Evolutionary conservation across 2,113 vertebrate species (phyloP).

Genomic region (Prionailurus viverrinus): DNA sequence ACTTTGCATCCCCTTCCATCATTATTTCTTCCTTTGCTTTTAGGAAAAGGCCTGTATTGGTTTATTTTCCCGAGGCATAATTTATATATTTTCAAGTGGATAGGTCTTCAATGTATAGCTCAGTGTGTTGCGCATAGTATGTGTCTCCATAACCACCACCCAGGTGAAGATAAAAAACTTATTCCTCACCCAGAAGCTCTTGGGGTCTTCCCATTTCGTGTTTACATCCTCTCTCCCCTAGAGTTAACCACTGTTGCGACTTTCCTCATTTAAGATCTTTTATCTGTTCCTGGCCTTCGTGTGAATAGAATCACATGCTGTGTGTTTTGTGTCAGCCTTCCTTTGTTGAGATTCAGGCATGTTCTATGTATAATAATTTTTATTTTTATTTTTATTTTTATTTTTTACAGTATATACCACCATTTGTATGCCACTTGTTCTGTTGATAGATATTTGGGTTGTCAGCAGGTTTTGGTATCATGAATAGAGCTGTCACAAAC

Average conservation of each 20-base stretch:
- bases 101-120: not conserved
- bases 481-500: not conserved
- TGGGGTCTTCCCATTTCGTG: not conserved
- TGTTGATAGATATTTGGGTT: not conserved
- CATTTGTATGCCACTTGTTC: not conserved
- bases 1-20: not conserved
- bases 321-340: not conserved
- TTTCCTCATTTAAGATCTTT: not conserved
- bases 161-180: not conserved
- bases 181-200: not conserved
- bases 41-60: not conserved
- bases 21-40: not conserved
- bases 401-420: not conserved
- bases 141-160: not conserved
- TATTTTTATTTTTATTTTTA: not conserved
- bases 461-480: not conserved
- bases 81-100: not conserved
- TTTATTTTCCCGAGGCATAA: not conserved
- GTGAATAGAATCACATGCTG: not conserved
- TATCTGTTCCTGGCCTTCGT: not conserved
- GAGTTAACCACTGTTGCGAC: not conserved
- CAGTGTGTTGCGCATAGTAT: not conserved
- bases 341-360: not conserved
- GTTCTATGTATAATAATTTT: not conserved
- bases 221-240: not conserved